Percentiles rank a stretch among this genome's conserved stretches.
Conservation (phyloP, 2,888 invertebrate genomes). For the Lasiommata megera region DNA sequence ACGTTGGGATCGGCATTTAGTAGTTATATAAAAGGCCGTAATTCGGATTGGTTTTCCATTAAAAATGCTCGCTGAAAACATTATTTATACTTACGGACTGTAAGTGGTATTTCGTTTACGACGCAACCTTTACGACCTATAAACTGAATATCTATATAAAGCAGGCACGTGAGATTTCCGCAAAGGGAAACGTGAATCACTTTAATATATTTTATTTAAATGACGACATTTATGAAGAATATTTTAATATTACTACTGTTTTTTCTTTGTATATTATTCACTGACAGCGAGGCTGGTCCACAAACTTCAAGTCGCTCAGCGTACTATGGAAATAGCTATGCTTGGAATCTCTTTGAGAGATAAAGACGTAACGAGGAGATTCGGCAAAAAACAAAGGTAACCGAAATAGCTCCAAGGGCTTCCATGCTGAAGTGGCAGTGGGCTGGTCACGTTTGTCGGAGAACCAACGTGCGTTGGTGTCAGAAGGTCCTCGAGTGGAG, state of each 20-base stretch:
- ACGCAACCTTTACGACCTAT: constrained; percentile 20
- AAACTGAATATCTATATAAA: constrained; percentile 22
- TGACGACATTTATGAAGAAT: neutral
- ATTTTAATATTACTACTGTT: neutral
- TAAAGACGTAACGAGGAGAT: too few species aligned
- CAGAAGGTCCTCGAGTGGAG: too few species aligned
- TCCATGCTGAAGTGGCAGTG: too few species aligned
- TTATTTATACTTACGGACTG: constrained; percentile 20
- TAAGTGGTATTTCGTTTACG: constrained; percentile 25
- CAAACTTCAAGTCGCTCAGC: too few species aligned
- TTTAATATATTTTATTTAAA: constrained; percentile 8
- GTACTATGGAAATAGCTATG: too few species aligned
- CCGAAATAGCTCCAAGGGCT: too few species aligned
- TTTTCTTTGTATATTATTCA: too few species aligned
- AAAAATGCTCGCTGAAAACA: constrained; percentile 21
- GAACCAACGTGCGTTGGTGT: too few species aligned
- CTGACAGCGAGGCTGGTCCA: too few species aligned
- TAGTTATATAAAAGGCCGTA: constrained; percentile 12
- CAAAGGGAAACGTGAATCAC: neutral
- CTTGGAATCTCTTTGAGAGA: too few species aligned
- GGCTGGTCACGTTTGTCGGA: too few species aligned
- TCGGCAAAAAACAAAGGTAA: too few species aligned
- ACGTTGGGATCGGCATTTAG: constrained; percentile 1
- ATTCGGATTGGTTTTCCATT: constrained; percentile 20
- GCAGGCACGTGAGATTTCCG: constrained; percentile 19